Conservation (phyloP, 2,797 vertebrate genomes). For the Chiropotes sagulatus region DNA sequence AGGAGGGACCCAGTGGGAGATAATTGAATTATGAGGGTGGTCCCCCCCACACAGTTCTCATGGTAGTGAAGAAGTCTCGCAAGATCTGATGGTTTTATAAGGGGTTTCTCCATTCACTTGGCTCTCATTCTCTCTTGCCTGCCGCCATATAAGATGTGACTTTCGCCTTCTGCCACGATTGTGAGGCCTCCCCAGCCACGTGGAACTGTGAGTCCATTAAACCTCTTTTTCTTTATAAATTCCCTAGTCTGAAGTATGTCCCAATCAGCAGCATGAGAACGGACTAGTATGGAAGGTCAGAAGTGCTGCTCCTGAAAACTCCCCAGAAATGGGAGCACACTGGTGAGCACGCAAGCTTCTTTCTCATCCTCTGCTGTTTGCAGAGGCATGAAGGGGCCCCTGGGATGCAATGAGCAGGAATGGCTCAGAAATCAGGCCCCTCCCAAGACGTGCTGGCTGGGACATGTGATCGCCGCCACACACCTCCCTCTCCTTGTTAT, state of each 20-base stretch:
- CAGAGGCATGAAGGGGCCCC: neutral
- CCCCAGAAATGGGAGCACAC: accelerated
- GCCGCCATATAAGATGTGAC: neutral
- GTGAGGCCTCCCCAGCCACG: neutral
- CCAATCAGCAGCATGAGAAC: neutral
- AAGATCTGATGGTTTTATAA: neutral
- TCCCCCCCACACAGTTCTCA: neutral
- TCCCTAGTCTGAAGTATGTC: neutral
- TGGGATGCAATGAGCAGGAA: neutral
- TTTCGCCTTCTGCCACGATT: neutral
- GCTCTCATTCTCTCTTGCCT: neutral
- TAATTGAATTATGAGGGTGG: neutral
- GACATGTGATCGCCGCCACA: accelerated
- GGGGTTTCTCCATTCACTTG: neutral
- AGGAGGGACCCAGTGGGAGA: neutral
- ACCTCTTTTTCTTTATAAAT: neutral
- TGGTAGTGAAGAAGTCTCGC: neutral
- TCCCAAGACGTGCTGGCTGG: accelerated
- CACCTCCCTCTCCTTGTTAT: accelerated
- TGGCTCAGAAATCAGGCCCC: neutral
- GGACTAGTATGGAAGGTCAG: neutral
- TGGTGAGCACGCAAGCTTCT: neutral
- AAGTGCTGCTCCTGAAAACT: neutral
- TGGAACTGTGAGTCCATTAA: neutral
- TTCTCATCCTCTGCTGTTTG: neutral